A percentile compares a stretch with the other conserved stretches of the same genome.
Evolutionary conservation across 2,888 invertebrate species (phyloP).

Genomic region (Oxyteleia sp.): DNA sequence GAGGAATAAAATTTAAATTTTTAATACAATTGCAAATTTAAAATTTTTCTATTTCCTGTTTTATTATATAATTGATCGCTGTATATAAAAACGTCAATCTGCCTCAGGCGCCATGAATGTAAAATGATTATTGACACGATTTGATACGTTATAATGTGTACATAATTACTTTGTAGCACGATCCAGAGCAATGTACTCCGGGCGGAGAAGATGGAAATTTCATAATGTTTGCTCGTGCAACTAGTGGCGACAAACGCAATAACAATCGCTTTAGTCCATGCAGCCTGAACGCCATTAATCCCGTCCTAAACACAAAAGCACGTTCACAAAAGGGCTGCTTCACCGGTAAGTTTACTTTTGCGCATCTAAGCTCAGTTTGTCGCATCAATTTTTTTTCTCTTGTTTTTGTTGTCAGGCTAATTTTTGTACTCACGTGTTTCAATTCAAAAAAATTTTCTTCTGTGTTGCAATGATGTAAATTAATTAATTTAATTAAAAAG

Average conservation of each 20-base stretch:
- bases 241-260: constrained; percentile 98
- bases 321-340: constrained; percentile 97
- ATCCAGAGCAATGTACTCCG: constrained; percentile 97
- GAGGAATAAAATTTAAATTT: too few species aligned
- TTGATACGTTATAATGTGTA: constrained; percentile 65
- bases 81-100: neutral
- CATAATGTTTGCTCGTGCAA: constrained; percentile 99
- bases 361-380: constrained; percentile 22
- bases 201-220: constrained; percentile 99
- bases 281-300: constrained; percentile 96
- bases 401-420: too few species aligned
- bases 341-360: constrained; percentile 90
- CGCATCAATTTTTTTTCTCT: neutral
- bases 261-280: constrained; percentile 98
- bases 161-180: constrained; percentile 91
- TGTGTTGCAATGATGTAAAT: too few species aligned
- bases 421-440: too few species aligned
- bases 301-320: constrained; percentile 96
- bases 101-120: constrained; percentile 2
- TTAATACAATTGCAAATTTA: too few species aligned
- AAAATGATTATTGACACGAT: constrained; percentile 58
- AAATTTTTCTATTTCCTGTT: too few species aligned
- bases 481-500: too few species aligned
- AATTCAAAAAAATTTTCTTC: too few species aligned
- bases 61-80: too few species aligned